phyloP scores from a whole-genome alignment of 1,140 invertebrate species.

The Maconellicoccus hirsutus region DNA sequence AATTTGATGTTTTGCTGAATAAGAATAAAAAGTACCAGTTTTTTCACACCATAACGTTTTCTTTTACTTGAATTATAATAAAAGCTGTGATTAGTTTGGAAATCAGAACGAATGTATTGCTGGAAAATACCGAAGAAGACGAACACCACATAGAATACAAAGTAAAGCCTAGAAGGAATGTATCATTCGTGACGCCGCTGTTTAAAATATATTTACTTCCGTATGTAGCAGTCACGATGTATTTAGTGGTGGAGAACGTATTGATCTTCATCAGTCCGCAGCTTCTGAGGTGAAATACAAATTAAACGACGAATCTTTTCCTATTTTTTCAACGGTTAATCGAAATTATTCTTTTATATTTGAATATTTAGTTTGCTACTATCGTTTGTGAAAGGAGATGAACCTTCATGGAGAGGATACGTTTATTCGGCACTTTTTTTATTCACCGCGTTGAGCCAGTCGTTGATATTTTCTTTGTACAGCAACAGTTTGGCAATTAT shows the following conservation, averaged over 20 bases:
- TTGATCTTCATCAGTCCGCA: slow-evolving; percentile 81
- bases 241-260: slow-evolving; percentile 73
- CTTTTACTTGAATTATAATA: no score
- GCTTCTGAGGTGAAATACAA: slow-evolving; percentile 46
- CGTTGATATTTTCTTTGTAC: slow-evolving; percentile 76
- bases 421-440: slow-evolving; percentile 68
- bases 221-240: slow-evolving; percentile 64
- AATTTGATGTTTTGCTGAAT: slow-evolving; percentile 52
- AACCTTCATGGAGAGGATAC: slow-evolving; percentile 73
- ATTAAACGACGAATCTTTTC: no score
- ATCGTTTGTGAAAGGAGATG: slow-evolving; percentile 45
- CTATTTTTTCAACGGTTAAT: no score
- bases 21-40: slow-evolving; percentile 24
- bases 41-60: no score
- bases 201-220: slow-evolving; percentile 69
- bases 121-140: no score
- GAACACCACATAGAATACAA: no score
- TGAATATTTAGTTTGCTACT: slow-evolving; percentile 40
- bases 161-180: slow-evolving; percentile 35
- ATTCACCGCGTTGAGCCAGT: slow-evolving; percentile 67
- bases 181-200: slow-evolving; percentile 61
- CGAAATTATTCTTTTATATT: no score
- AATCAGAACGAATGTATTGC: no score
- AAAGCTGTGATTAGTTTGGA: no score
- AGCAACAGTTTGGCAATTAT: slow-evolving; percentile 82